phyloP scores from a whole-genome alignment of 2,113 vertebrate species.

The Spermophilus dauricus region DNA sequence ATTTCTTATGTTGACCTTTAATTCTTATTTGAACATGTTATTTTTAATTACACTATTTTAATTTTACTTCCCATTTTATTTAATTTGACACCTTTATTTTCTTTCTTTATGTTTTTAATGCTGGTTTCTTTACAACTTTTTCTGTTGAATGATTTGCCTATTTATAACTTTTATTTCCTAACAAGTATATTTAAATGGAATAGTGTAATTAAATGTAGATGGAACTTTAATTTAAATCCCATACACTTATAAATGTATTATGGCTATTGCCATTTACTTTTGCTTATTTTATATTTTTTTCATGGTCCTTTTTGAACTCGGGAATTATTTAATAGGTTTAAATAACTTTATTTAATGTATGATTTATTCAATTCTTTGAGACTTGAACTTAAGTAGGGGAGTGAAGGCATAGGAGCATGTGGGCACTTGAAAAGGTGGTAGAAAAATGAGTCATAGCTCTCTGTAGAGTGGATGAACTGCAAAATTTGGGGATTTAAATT shows the following conservation, averaged over 20 bases:
- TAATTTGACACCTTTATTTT: neutral
- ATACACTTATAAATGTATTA: neutral
- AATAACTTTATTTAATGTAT: neutral
- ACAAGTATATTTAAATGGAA: neutral
- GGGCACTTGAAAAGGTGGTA: neutral
- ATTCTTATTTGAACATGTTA: neutral
- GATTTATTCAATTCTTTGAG: neutral
- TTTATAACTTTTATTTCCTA: conserved; percentile 16
- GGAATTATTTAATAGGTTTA: neutral
- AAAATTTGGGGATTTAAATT: neutral
- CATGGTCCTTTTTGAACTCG: neutral
- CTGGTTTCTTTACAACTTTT: neutral
- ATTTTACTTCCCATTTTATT: neutral
- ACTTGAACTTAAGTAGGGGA: neutral
- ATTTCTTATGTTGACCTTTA: neutral
- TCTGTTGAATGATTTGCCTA: conserved; percentile 9
- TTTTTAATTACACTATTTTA: conserved; percentile 1
- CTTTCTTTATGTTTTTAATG: neutral
- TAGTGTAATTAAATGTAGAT: neutral
- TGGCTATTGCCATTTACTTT: neutral
- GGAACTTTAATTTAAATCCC: neutral
- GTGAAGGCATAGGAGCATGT: neutral
- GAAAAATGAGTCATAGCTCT: neutral
- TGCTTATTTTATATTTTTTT: neutral
- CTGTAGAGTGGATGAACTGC: neutral